A percentile compares a stretch with the other conserved stretches of the same genome.
Conservation (phyloP, 2,113 vertebrate genomes). For the Oophaga pumilio region DNA sequence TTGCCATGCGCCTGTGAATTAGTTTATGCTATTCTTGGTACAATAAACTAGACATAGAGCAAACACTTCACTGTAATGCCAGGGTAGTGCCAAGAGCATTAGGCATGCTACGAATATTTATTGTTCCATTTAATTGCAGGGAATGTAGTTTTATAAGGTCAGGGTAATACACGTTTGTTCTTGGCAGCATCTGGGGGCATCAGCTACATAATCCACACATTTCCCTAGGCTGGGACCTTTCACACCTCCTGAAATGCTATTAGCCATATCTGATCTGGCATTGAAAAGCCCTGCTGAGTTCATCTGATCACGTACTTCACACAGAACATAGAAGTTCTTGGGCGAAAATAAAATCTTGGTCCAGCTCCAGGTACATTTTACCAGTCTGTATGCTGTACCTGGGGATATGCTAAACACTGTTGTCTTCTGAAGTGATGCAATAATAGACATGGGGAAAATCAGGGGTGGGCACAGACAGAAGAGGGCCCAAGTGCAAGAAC, state of each 20-base stretch:
- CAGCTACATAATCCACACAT: neutral
- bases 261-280: neutral
- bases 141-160: constrained; percentile 9
- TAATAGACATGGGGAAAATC: neutral
- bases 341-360: neutral
- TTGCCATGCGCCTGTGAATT: neutral
- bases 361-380: neutral
- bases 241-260: neutral
- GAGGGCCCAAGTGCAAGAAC: too few relatives aligned
- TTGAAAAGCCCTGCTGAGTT: neutral
- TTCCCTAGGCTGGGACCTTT: neutral
- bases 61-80: neutral
- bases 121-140: neutral
- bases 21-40: neutral
- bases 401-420: neutral
- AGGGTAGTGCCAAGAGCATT: neutral
- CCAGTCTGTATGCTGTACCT: neutral
- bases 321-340: neutral
- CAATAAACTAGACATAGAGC: neutral
- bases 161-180: neutral
- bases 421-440: neutral
- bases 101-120: neutral
- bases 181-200: neutral
- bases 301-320: neutral
- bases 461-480: too few relatives aligned